phyloP scores from a whole-genome alignment of 1,140 invertebrate species.

The Orchesella cincta region DNA sequence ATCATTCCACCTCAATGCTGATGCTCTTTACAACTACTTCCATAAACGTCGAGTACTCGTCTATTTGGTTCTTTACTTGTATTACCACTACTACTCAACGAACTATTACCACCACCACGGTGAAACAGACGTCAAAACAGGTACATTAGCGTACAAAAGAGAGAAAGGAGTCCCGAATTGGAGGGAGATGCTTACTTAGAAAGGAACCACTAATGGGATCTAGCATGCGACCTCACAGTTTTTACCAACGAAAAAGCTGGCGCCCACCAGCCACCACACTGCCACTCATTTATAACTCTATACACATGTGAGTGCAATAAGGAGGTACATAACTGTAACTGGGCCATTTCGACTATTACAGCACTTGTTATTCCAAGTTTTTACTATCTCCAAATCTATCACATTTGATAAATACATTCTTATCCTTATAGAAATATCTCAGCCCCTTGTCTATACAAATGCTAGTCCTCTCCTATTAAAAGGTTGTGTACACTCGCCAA shows the following conservation, averaged over 20 bases:
- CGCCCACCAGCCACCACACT: neutral
- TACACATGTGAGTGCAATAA: neutral
- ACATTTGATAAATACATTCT: neutral
- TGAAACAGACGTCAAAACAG: conserved; percentile 3
- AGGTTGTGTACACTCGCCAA: neutral
- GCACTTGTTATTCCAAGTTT: too few species aligned
- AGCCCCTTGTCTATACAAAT: neutral
- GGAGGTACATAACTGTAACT: neutral
- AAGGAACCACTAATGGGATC: conserved; percentile 11
- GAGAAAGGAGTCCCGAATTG: neutral
- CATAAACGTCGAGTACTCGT: neutral
- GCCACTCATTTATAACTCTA: neutral
- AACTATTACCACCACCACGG: neutral
- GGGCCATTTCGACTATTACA: too few species aligned
- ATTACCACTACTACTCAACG: neutral
- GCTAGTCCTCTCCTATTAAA: neutral
- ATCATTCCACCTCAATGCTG: conserved; percentile 17
- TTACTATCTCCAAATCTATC: neutral
- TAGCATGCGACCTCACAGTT: neutral
- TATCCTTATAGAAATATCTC: neutral
- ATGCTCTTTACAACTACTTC: conserved; percentile 5
- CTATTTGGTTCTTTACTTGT: neutral
- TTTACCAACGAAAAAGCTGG: neutral
- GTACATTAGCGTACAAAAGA: neutral
- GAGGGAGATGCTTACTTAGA: neutral